A percentile compares a stretch with the other conserved stretches of the same genome.
Evolutionary conservation across 2,888 invertebrate genomes (phyloP).

Genomic region (Ectropis crepuscularia): DNA sequence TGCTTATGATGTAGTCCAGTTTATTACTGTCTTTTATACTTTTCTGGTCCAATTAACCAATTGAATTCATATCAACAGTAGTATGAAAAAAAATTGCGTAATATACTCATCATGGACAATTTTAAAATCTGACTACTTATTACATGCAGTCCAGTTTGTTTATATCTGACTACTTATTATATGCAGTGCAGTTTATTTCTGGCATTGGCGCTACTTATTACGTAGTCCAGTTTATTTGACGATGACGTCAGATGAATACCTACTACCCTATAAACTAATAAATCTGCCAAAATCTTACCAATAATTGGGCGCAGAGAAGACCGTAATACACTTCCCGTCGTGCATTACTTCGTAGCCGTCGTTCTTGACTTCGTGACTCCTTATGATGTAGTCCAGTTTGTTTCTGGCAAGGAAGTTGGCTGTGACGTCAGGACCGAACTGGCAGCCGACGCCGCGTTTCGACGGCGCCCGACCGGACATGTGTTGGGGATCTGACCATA

Average conservation of each 20-base stretch:
- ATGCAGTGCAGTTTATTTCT: too few species aligned
- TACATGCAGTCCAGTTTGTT: too few species aligned
- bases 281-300: too few species aligned
- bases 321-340: constrained; percentile 98
- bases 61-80: too few species aligned
- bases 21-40: neutral
- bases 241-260: neutral
- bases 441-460: constrained; percentile 98
- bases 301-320: constrained; percentile 99
- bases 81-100: too few species aligned
- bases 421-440: constrained; percentile 99
- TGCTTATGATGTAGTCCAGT: neutral
- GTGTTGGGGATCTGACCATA: constrained; percentile 99
- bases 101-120: too few species aligned
- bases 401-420: constrained; percentile 92
- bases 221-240: too few species aligned
- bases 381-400: constrained; percentile 95
- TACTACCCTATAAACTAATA: too few species aligned
- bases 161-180: too few species aligned
- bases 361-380: constrained; percentile 99
- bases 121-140: too few species aligned
- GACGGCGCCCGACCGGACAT: constrained; percentile 95
- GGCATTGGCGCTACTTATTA: too few species aligned
- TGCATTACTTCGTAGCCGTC: constrained; percentile 98
- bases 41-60: too few species aligned